phyloP scores from a whole-genome alignment of 2,888 invertebrate species.

The Synanthedon formicaeformis region DNA sequence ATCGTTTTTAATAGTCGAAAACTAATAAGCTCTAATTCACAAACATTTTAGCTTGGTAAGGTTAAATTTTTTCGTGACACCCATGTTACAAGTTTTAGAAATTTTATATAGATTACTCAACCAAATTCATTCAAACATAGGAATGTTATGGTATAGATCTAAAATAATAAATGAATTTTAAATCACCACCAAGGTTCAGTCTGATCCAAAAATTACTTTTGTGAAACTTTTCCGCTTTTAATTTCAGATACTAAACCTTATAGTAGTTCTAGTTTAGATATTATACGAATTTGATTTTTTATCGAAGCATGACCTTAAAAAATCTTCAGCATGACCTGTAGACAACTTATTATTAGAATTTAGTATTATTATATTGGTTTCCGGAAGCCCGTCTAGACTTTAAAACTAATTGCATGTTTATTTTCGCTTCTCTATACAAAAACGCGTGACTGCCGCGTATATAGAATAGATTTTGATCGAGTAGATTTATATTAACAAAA shows the following conservation, averaged over 20 bases:
- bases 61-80: too few species aligned
- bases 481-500: constrained; percentile 1
- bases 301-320: constrained; percentile 46
- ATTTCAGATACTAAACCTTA: constrained; percentile 38
- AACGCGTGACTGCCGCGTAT: constrained; percentile 8
- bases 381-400: background rate
- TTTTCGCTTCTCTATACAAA: constrained; percentile 35
- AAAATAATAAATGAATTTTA: too few species aligned
- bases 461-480: constrained; percentile 6
- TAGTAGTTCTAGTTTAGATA: constrained; percentile 42
- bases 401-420: constrained; percentile 54
- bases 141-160: too few species aligned
- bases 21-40: too few species aligned
- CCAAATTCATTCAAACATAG: too few species aligned
- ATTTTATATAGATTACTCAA: too few species aligned
- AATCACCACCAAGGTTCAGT: constrained; percentile 14
- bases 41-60: too few species aligned
- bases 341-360: constrained; percentile 24
- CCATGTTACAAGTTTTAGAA: too few species aligned
- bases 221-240: constrained; percentile 33
- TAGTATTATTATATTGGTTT: constrained; percentile 23
- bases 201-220: constrained; percentile 34
- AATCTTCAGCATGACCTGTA: constrained; percentile 56
- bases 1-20: too few species aligned
- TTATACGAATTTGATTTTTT: constrained; percentile 23